Base-by-base conservation (phyloP, 2,797 vertebrate genomes). In the Thripadectes ignobilis region DNA sequence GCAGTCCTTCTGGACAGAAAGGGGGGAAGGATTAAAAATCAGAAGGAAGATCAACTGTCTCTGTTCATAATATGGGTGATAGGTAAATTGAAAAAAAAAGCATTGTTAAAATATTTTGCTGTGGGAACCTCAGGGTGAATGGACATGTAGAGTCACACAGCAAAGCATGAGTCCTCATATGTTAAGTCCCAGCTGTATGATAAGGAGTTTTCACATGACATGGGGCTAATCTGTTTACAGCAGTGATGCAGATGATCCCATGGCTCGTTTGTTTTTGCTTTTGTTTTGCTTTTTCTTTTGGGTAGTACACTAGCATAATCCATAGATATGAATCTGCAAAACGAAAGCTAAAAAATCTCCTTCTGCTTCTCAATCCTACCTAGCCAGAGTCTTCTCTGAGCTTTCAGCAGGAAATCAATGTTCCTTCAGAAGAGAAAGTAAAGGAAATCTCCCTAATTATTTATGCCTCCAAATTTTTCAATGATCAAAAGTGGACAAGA, bases 21-120 rank as follows among this genome's bases (percentile, higher is more conserved):
- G 62, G 61, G 61, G 41, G 83, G 67, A 97, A 96, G 88, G 93
- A 96, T 97, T 96, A 97, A 96, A 96, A 93, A 92, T 97, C 91
- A 92, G 88, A 92, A 92, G 91, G 87, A 97, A 95, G 92, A 96
- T 96, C 48, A 45, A 49, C 63, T 65, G 87, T 83, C 89, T 90
- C 84, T 72, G 32, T 91, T 87, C 89, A 77, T 63, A 96, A 93
- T 94, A 90, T 86, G 81, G 77, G n/a, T 14, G 55, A 90, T 72
- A 96, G 88, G 86, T 95, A 96, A 95, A 94, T 39, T 89, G 68
- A 69, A 93, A 85, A 62, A 48, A 49, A 89, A 96, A 86, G 14
- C 39, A 9, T n/a, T 27, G 38, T 58, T 93, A 82, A 49, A 92
- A 74, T 85, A 66, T 61, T 95, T 73, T 80, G 48, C 49, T 65